These are phyloP conservation scores for Lasioglossum baleicum DNA, from an alignment of 1,140 invertebrate genomes.

Conservation along the genomic window DNA sequence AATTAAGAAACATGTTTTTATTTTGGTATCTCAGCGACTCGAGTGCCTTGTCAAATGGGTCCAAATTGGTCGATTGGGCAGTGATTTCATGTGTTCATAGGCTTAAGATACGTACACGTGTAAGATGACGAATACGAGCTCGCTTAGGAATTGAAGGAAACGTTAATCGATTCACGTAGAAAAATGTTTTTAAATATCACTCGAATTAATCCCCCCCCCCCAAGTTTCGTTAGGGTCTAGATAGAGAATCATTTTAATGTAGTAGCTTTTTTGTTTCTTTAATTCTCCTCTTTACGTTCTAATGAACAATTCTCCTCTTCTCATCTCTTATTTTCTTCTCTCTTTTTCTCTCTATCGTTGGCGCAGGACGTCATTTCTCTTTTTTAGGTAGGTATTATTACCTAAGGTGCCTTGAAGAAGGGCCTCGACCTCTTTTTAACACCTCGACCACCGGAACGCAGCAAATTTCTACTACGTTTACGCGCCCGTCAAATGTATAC, in stretches of 20 bases:
- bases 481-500: neutral
- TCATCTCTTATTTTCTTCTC: conserved; percentile 40
- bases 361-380: conserved; percentile 76
- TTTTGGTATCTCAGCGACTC: conserved; percentile 62
- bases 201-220: conserved; percentile 53
- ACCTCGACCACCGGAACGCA: neutral
- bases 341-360: conserved; percentile 58
- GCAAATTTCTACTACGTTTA: neutral
- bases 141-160: conserved; percentile 59
- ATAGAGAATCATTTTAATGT: conserved; percentile 66
- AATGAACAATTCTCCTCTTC: conserved; percentile 14
- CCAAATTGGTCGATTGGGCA: conserved; percentile 79
- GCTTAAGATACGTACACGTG: conserved; percentile 73
- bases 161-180: conserved; percentile 50
- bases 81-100: conserved; percentile 81
- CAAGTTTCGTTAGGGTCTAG: conserved; percentile 62
- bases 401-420: conserved; percentile 66
- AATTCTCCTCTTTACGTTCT: conserved; percentile 30
- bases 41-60: conserved; percentile 77
- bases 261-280: conserved; percentile 67
- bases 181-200: conserved; percentile 43
- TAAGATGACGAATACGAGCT: conserved; percentile 64
- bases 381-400: conserved; percentile 62
- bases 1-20: conserved; percentile 5
- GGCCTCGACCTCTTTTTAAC: conserved; percentile 59